Percentiles rank a stretch among this genome's conserved stretches.
Conservation (phyloP, 2,113 vertebrate species). For the Chelonoidis abingdonii region DNA sequence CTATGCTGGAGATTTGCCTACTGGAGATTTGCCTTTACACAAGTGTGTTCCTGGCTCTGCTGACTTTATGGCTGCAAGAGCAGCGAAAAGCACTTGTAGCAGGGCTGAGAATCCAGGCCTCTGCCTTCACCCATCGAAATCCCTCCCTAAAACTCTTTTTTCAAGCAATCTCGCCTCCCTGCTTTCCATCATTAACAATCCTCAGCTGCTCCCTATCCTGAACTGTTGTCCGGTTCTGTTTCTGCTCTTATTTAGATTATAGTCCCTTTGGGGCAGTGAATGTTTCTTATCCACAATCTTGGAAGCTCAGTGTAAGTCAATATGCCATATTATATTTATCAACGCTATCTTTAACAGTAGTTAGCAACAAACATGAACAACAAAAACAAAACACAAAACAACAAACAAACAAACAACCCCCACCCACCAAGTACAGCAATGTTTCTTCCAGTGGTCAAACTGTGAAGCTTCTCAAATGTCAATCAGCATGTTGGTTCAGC, state of each 20-base stretch:
- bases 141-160: slow-evolving; percentile 56
- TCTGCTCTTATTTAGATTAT: background rate
- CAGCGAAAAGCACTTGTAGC: slow-evolving; percentile 32
- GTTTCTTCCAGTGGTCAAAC: background rate
- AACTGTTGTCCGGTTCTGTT: background rate
- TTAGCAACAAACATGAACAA: background rate
- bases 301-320: background rate
- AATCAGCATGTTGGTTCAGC: background rate
- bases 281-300: background rate
- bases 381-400: background rate
- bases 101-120: slow-evolving; percentile 46
- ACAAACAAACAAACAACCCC: too few relatives aligned
- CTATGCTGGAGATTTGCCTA: background rate
- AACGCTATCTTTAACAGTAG: background rate
- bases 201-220: slow-evolving; percentile 33
- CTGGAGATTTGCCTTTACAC: slow-evolving; percentile 37
- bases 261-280: slow-evolving; percentile 1
- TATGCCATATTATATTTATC: background rate
- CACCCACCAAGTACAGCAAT: background rate
- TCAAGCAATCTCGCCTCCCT: slow-evolving; percentile 41
- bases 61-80: slow-evolving; percentile 36
- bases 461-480: background rate
- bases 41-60: background rate
- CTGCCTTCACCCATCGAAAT: slow-evolving; percentile 66
- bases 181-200: background rate